Evolutionary conservation across 2,797 vertebrate genomes (phyloP).

Genomic region (Catharus ustulatus): DNA sequence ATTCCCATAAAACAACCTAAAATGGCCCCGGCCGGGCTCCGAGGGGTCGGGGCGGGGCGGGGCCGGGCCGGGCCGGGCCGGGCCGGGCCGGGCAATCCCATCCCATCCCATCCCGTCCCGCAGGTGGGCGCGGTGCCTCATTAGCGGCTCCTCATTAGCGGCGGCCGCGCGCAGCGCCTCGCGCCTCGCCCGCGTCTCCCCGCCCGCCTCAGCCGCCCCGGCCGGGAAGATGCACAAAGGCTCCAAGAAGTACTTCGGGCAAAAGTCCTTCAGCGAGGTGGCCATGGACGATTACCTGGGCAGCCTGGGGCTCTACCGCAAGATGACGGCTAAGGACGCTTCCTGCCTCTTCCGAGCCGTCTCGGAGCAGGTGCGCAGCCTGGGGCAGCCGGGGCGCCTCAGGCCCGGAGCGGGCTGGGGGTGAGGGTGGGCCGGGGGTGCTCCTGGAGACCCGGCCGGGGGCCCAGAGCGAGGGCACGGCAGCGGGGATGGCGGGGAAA

Average conservation of each 20-base stretch:
- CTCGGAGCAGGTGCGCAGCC: conserved; percentile 90
- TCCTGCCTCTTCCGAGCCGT: conserved; percentile 93
- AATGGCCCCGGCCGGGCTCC: not conserved
- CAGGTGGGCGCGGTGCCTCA: not conserved
- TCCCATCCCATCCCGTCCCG: not conserved
- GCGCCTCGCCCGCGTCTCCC: not conserved
- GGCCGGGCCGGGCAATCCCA: no score
- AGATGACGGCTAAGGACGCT: conserved; percentile 93
- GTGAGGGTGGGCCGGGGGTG: not conserved
- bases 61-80: no score
- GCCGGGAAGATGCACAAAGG: conserved; percentile 86
- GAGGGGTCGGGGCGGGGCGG: no score
- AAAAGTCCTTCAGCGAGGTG: conserved; percentile 80
- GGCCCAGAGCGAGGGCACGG: rapidly evolving
- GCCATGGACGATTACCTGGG: conserved; percentile 95
- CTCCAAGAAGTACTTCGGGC: conserved; percentile 88
- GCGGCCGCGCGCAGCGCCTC: not conserved
- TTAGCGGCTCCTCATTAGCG: not conserved
- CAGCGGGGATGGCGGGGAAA: not conserved
- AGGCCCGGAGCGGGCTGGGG: not conserved
- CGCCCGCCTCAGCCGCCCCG: conserved; percentile 40
- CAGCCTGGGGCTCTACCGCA: conserved; percentile 90
- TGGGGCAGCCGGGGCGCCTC: not conserved
- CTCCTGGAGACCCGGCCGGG: not conserved
- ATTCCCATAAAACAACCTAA: rapidly evolving